Evolutionary conservation across 2,113 vertebrate species (phyloP).

Genomic region (Mungos mungo): DNA sequence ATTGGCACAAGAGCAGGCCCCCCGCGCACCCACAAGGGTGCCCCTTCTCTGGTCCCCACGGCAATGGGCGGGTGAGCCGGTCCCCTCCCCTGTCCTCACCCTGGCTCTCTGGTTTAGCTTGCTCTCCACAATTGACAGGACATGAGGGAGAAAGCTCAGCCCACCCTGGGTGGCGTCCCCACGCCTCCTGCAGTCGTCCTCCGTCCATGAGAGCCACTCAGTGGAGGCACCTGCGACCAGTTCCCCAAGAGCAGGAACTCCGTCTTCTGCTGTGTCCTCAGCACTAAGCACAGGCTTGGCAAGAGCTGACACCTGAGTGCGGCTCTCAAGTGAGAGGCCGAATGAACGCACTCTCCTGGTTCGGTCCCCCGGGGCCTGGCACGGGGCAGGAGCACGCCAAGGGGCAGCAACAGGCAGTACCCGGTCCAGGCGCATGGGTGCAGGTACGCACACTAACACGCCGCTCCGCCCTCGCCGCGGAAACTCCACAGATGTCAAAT

Average conservation of each 20-base stretch:
- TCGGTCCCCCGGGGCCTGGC: neutral
- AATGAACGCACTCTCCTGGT: too few species aligned
- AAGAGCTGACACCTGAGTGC: neutral
- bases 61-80: neutral
- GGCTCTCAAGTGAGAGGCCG: neutral
- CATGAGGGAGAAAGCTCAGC: neutral
- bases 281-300: rapidly evolving
- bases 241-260: neutral
- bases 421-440: neutral
- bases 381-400: neutral
- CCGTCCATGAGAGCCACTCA: rapidly evolving
- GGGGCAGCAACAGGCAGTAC: neutral
- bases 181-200: neutral
- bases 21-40: neutral
- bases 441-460: rapidly evolving
- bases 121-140: neutral
- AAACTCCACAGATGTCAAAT: neutral
- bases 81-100: neutral
- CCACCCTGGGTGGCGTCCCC: rapidly evolving
- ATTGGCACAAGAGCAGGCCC: neutral
- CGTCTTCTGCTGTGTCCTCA: neutral
- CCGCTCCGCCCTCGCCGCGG: neutral
- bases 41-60: neutral
- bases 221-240: neutral
- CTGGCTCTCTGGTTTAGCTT: neutral